phyloP scores from a whole-genome alignment of 2,888 invertebrate species.

The Nomada fucata region DNA sequence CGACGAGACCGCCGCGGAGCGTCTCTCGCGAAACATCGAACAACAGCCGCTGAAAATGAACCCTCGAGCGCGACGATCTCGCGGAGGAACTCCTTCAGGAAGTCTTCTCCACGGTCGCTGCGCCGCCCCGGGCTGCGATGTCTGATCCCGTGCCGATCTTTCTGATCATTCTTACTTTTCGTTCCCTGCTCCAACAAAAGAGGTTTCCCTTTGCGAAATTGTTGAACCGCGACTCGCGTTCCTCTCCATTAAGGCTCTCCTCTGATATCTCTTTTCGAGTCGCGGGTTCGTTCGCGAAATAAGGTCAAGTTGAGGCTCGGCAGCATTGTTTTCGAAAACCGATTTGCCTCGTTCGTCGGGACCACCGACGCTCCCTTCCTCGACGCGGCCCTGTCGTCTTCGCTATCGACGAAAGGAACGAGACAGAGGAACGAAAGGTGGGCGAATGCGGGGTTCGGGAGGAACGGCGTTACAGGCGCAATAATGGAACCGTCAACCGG shows the following conservation, averaged over 20 bases:
- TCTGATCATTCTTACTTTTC: neutral
- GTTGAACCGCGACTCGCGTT: slow-evolving; percentile 16
- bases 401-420: neutral
- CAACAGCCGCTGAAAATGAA: slow-evolving; percentile 63
- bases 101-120: slow-evolving; percentile 36
- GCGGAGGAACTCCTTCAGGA: slow-evolving; percentile 33
- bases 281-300: too few species aligned
- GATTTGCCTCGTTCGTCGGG: neutral
- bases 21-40: slow-evolving; percentile 65
- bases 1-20: neutral
- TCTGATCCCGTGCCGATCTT: slow-evolving; percentile 1
- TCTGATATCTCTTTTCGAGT: neutral
- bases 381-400: slow-evolving; percentile 4
- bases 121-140: neutral
- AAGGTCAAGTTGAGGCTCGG: slow-evolving; percentile 10
- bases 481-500: slow-evolving; percentile 47
- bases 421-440: neutral
- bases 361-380: too few species aligned
- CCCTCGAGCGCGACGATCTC: slow-evolving; percentile 50
- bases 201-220: slow-evolving; percentile 16
- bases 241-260: neutral
- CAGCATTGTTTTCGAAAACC: neutral
- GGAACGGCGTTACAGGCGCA: slow-evolving; percentile 20
- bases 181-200: neutral
- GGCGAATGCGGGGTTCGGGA: neutral